Evolutionary conservation across 2,888 invertebrate genomes (phyloP), one percentile per base, ranked within the genome.

Genomic region (Linnaemya tessellans): DNA sequence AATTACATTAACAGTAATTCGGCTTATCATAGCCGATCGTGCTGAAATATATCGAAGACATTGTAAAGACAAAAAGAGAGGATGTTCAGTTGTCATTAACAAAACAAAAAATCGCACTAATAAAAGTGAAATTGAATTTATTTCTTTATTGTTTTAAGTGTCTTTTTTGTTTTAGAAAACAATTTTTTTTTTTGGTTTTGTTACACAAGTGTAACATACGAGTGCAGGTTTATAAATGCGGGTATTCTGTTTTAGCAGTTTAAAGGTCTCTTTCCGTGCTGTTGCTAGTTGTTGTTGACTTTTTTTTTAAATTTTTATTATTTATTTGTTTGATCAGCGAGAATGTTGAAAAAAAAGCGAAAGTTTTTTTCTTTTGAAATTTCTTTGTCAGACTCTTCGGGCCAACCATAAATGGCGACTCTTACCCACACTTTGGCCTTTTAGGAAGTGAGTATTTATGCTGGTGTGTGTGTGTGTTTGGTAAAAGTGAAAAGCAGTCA

Each of bases 371-470:
- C 22, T 49, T 64, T 58, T 22, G 13, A 51, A 30, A 62, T 81
- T 74, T 67, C 18, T 75, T 81, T 70, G 22, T 73, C 74, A 77
- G 68, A 79, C 73, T 79, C 62, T 70, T 74, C 75, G 82, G 85
- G 79, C 79, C 25, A 75, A 58, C 58, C 70, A 74, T 65, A 85
- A 82, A 82, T 82, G 82, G 64, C 38, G 41, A 74, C 75, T 85
- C 79, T 85, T 85, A 85, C 85, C 85, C 85, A 85, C 85, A 85
- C 70, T 79, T 75, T 79, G 79, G 82, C 79, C 74, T 85, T 82
- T 85, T 70, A 18, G 64, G 49, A 71, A 65, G 73, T 46, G 13
- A 25, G 51, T 65, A 18, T 15, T 60, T n/a, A 18, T 3, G 38
- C 15, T 18, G 25, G 18, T 22, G 30, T 46, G 49, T 46, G 51